Conservation (phyloP, 2,113 vertebrate species). For the Hydropotes inermis region DNA sequence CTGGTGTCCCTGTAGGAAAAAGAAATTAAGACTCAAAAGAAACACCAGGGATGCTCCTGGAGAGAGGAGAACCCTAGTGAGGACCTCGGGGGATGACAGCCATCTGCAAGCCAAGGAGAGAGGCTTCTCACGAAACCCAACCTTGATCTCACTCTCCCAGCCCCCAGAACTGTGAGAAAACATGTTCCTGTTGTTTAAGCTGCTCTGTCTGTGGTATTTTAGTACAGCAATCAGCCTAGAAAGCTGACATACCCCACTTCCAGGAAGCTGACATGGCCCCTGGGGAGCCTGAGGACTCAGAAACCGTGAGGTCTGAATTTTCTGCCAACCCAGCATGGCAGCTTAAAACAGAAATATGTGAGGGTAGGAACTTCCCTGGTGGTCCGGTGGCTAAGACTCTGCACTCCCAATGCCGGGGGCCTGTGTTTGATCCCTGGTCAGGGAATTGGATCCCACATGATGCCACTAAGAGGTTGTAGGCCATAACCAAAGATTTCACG, state of each 20-base stretch:
- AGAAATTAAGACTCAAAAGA: background rate
- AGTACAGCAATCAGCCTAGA: background rate
- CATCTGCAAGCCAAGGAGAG: background rate
- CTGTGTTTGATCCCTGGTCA: background rate
- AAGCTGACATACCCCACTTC: background rate
- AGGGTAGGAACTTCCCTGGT: background rate
- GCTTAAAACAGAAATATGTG: background rate
- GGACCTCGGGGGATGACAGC: background rate
- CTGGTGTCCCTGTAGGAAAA: background rate
- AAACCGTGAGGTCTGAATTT: background rate
- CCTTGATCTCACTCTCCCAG: background rate
- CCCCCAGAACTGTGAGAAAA: background rate
- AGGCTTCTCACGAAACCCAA: background rate
- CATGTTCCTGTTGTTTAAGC: background rate
- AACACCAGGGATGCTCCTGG: background rate
- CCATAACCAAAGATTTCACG: background rate
- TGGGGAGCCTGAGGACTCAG: background rate
- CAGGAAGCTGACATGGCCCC: too few relatives aligned
- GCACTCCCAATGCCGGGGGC: background rate
- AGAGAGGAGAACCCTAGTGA: background rate
- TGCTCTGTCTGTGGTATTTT: background rate
- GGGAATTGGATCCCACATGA: background rate
- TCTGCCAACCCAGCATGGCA: background rate
- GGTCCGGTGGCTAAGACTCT: background rate
- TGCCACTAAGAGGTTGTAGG: background rate